Conservation (phyloP, 2,797 vertebrate species). For the Taeniopygia guttata region DNA sequence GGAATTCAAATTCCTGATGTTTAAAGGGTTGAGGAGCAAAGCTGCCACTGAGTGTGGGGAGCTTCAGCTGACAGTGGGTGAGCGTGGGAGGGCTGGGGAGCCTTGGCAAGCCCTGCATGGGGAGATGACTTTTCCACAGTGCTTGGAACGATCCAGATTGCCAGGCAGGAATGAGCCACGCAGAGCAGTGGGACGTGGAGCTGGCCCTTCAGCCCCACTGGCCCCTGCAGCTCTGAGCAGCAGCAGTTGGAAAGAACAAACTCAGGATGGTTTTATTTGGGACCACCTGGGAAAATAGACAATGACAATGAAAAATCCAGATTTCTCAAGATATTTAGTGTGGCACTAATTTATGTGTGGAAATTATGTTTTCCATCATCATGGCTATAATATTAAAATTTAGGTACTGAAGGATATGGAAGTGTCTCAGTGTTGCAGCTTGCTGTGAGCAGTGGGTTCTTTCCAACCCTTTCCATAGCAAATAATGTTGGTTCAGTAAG, state of each 20-base stretch:
- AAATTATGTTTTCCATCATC: not conserved
- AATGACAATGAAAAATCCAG: not conserved
- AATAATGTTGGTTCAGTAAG: not conserved
- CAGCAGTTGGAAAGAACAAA: not conserved
- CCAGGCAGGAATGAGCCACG: not conserved
- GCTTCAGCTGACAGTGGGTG: not conserved
- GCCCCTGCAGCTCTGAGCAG: not conserved
- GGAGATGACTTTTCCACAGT: not conserved
- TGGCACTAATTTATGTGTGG: not conserved
- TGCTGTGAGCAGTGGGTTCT: not conserved
- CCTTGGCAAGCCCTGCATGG: not conserved
- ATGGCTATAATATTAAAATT: not conserved
- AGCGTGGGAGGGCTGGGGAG: not conserved
- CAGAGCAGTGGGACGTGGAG: not conserved
- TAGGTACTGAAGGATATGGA: rapidly evolving
- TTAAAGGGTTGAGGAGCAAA: not conserved
- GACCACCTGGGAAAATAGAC: not conserved
- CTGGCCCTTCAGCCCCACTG: not conserved
- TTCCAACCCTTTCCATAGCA: not conserved
- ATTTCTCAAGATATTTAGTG: not conserved
- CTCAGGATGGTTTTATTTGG: not conserved
- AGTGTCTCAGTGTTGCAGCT: not conserved
- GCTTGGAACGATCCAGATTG: not conserved
- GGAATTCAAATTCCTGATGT: not conserved
- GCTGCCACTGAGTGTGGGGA: not conserved